Conservation (phyloP, 2,888 invertebrate genomes). For the Spatulosminthurus flaviceps region DNA sequence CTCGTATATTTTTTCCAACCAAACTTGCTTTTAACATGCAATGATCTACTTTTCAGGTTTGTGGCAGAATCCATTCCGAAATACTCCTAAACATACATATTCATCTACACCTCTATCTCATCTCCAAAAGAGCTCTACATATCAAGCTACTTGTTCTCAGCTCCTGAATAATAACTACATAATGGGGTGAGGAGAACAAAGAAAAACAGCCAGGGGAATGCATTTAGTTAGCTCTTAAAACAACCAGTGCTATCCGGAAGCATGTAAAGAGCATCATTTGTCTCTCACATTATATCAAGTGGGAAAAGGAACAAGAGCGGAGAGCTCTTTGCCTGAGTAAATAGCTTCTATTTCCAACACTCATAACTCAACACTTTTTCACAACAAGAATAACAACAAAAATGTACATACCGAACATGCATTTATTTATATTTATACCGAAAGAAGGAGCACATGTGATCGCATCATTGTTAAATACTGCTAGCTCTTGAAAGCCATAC, state of each 20-base stretch:
- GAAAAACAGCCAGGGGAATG: no score
- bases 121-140: no score
- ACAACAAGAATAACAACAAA: no score
- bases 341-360: slow-evolving; percentile 7
- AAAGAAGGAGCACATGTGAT: no score
- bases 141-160: not conserved
- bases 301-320: not conserved
- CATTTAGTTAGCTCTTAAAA: slow-evolving; percentile 1
- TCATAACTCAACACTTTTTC: slow-evolving; percentile 11
- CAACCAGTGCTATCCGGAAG: not conserved
- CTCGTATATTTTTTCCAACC: not conserved
- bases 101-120: no score
- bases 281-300: not conserved
- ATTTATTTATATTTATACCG: no score
- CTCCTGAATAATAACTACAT: not conserved
- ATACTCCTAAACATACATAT: not conserved
- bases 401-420: no score
- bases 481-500: no score
- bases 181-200: not conserved
- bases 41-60: not conserved
- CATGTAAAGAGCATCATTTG: slow-evolving; percentile 18
- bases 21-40: not conserved
- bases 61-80: not conserved
- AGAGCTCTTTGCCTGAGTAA: slow-evolving; percentile 3
- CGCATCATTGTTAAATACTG: no score